These are phyloP conservation scores for Apantesis nais DNA, from an alignment of 2,888 invertebrate species.

Conservation along the genomic window DNA sequence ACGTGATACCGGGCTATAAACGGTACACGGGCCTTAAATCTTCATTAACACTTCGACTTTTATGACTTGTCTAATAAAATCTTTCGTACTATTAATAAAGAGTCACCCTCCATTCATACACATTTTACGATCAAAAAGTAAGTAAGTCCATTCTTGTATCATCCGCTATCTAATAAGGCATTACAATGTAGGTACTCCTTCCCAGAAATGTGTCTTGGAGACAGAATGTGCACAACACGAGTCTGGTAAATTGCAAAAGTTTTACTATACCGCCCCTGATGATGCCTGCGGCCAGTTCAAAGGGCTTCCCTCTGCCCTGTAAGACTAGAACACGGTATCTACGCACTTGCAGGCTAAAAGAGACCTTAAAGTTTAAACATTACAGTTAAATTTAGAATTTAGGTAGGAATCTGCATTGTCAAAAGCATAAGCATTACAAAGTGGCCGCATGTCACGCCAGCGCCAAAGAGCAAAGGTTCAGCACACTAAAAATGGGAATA, in stretches of 20 bases:
- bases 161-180: conserved; percentile 44
- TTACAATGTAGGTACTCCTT: conserved; percentile 53
- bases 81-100: conserved; percentile 22
- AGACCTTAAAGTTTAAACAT: conserved; percentile 31
- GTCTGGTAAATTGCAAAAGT: conserved; percentile 67
- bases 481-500: conserved; percentile 75
- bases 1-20: not conserved
- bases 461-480: conserved; percentile 73
- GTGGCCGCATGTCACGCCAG: conserved; percentile 63
- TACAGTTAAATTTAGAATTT: conserved; percentile 27
- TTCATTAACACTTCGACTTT: conserved; percentile 26
- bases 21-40: conserved; percentile 8
- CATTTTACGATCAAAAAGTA: conserved; percentile 38
- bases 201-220: conserved; percentile 57
- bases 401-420: conserved; percentile 45
- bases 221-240: conserved; percentile 65
- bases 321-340: conserved; percentile 53
- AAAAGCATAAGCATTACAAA: conserved; percentile 56
- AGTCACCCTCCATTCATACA: conserved; percentile 34
- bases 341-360: conserved; percentile 30
- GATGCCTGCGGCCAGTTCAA: conserved; percentile 76
- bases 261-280: conserved; percentile 56
- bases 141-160: conserved; percentile 48
- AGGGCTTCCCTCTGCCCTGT: conserved; percentile 66
- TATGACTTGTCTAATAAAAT: conserved; percentile 24